Evolutionary conservation across 2,113 vertebrate genomes (phyloP), one percentile per base, ranked within the genome.

Genomic region (Neolamprologus longior): DNA sequence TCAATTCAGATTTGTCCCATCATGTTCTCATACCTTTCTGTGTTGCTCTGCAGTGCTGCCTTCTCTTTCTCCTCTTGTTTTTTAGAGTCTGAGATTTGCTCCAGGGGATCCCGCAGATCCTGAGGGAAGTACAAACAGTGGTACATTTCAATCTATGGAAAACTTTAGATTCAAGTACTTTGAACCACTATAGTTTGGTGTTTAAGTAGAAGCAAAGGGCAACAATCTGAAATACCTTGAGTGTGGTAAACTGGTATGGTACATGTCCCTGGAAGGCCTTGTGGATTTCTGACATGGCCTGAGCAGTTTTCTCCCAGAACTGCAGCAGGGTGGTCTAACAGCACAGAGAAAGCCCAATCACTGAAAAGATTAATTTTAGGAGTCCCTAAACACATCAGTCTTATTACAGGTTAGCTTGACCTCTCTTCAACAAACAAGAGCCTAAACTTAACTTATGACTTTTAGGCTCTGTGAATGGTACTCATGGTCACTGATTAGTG

Each of bases 271-370:
- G 78, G 91, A 96, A 96, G 88, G 96, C 86, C 79, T 96, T 93
- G 8, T 97, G 95, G 93, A 97, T 97, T 50, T 91, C 92, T 26
- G 94, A 94, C 96, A 95, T 97, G 88, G 96, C 81, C 40, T 92
- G 95, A 87, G 96, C 96, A 1, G 93, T 97, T 94, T 96, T 98
- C 93, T 97, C 97, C 97, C 97, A 98, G 96, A 97, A 98, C 86
- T 93, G 94, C 83, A 98, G 95, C 50, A 97, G 95, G 7, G 94
- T 97, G 84, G 95, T 97, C 97, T 98, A 94, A 40, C 11, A n/a
- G 2, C 17, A 82, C 58, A 53, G n/a, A 17, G 26, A 40, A 17
- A 35, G 31, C 15, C 58, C 58, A 63, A 63, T 63, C 9, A 71
- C 19, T 66, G 61, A 71, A 40, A 71, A 71, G 21, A 71, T 42